These are phyloP conservation scores for Mastomys coucha DNA, from an alignment of 2,113 vertebrate genomes.

Conservation along the genomic window DNA sequence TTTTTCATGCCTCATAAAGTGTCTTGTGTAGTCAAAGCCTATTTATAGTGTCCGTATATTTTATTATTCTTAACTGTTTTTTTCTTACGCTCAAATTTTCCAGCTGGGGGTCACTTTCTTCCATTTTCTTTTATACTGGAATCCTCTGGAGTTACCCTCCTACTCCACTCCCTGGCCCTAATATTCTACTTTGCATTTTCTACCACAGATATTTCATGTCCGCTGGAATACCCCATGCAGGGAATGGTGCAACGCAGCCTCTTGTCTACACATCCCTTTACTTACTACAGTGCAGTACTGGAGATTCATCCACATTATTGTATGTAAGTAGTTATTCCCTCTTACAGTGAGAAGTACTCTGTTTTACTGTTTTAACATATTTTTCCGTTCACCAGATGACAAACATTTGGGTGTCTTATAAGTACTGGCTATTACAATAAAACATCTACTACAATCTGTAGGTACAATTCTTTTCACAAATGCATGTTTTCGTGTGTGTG, in stretches of 20 bases:
- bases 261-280: neutral
- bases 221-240: neutral
- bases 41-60: neutral
- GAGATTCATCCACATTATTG: neutral
- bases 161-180: neutral
- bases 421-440: neutral
- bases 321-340: neutral
- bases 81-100: neutral
- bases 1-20: neutral
- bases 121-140: too few species aligned
- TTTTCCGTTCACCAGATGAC: neutral
- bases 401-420: neutral
- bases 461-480: neutral
- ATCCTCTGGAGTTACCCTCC: neutral
- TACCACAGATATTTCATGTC: neutral
- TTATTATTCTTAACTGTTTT: neutral
- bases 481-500: neutral
- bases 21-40: neutral
- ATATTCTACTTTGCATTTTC: neutral
- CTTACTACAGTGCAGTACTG: neutral
- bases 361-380: neutral
- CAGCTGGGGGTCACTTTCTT: neutral
- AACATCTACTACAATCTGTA: neutral
- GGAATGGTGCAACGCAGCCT: neutral
- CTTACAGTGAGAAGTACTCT: neutral